phyloP scores from a whole-genome alignment of 1,140 invertebrate species.

The Neodiprion virginianus region DNA sequence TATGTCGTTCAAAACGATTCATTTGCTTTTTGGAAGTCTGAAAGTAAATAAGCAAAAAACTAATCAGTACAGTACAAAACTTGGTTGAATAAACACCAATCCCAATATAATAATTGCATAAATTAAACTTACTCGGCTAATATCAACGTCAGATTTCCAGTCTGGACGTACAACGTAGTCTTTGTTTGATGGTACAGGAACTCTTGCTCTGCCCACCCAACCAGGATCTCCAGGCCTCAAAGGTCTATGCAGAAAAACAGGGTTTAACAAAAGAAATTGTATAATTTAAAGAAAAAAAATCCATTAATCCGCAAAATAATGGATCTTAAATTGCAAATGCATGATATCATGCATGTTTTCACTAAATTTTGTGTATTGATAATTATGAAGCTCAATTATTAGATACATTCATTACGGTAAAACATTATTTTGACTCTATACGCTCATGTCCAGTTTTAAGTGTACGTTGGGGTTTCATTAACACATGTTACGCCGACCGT shows the following conservation, averaged over 20 bases:
- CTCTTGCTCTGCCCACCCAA: conserved; percentile 92
- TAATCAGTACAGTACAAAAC: conserved; percentile 5
- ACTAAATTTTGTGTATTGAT: neutral
- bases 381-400: neutral
- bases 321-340: conserved; percentile 14
- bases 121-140: conserved; percentile 71
- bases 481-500: neutral
- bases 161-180: conserved; percentile 96
- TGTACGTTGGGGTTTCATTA: too few relatives aligned
- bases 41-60: conserved; percentile 30
- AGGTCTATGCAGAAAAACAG: conserved; percentile 49
- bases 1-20: conserved; percentile 89
- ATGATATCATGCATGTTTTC: too few relatives aligned
- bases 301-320: conserved; percentile 8
- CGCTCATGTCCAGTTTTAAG: too few relatives aligned
- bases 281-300: conserved; percentile 4
- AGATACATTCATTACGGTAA: conserved; percentile 11
- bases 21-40: conserved; percentile 81
- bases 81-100: conserved; percentile 10
- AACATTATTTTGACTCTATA: neutral
- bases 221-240: conserved; percentile 93
- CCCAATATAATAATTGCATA: conserved; percentile 17
- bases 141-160: conserved; percentile 87
- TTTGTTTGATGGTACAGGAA: conserved; percentile 94
- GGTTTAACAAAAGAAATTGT: conserved; percentile 4